Base-by-base conservation (phyloP, 2,797 vertebrate species). In the Nothura maculosa region DNA sequence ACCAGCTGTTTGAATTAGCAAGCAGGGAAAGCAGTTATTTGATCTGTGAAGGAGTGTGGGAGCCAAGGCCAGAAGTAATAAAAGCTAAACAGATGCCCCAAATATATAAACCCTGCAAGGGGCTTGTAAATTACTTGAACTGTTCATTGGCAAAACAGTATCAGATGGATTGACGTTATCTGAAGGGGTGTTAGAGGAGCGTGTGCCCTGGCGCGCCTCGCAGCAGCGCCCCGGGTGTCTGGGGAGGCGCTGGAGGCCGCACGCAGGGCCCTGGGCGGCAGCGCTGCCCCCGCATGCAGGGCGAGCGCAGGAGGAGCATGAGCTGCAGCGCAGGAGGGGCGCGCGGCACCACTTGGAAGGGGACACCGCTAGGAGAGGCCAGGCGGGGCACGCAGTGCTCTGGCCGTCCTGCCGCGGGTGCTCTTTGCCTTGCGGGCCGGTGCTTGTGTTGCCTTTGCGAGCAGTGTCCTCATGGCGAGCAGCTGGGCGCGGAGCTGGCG, bases 1-100 rank as follows among this genome's bases (percentile, higher is more conserved):
- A 96, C 93, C 98, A 98, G 97, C 97, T 98, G 97, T 97, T 98
- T 72, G 96, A 96, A 96, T 97, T 96, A 97, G 96, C 24, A 42
- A 80, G 88, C 74, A 89, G 89, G 88, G 96, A 95, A 96, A 92
- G 94, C 84, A 52, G 96, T 91, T 96, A 97, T 94, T 89, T 97
- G 97, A 98, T 98, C 97, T 97, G 96, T 98, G 97, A 97, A 98
- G 97, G 97, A 96, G 89, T 80, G 67, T 75, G 81, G 81, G 60
- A 90, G 94, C 92, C 93, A 94, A 86, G 91, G 94, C 94, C 92
- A 93, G 89, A 74, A 92, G 96, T 96, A 89, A 87, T 95, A 92
- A 96, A 93, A 91, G n/a, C 2, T 25, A 87, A 92, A 85, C 96
- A 97, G 96, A 89, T 96, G 94, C 83, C 94, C 91, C 52, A 66